Percentiles rank a stretch among this genome's conserved stretches.
These are phyloP conservation scores for Endotricha flammealis DNA, from an alignment of 2,888 invertebrate genomes.

Conservation along the genomic window DNA sequence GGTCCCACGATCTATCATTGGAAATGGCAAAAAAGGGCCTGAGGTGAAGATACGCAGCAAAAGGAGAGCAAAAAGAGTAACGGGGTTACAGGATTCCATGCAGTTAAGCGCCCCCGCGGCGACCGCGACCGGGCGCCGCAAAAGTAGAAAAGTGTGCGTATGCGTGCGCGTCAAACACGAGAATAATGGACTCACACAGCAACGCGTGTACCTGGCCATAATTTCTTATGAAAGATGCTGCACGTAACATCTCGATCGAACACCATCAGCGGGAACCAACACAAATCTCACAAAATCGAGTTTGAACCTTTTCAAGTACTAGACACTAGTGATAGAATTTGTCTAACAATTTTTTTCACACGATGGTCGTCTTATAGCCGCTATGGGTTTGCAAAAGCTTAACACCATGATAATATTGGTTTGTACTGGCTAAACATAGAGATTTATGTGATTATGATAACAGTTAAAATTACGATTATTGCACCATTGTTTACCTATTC, in stretches of 20 bases:
- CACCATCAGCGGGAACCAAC: slow-evolving; percentile 25
- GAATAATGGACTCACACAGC: slow-evolving; percentile 14
- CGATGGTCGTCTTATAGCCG: slow-evolving; percentile 44
- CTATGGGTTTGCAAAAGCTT: slow-evolving; percentile 45
- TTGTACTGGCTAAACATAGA: slow-evolving; percentile 45
- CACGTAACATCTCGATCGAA: slow-evolving; percentile 55
- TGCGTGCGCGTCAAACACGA: slow-evolving; percentile 8
- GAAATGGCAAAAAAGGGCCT: slow-evolving; percentile 35
- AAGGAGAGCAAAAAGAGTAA: slow-evolving; percentile 60
- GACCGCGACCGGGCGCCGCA: slow-evolving; percentile 17
- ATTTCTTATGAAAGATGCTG: slow-evolving; percentile 63
- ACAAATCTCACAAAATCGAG: not conserved
- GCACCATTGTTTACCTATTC: slow-evolving; percentile 44
- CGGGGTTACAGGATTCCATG: slow-evolving; percentile 58
- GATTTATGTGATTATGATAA: slow-evolving; percentile 57
- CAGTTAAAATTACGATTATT: slow-evolving; percentile 45
- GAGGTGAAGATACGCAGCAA: slow-evolving; percentile 53
- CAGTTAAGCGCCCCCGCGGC: slow-evolving; percentile 23
- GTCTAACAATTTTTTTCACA: too few species aligned
- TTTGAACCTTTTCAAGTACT: slow-evolving; percentile 16
- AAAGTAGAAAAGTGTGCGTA: slow-evolving; percentile 19
- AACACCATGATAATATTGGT: slow-evolving; percentile 48
- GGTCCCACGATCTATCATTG: slow-evolving; percentile 32
- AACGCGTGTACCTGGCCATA: slow-evolving; percentile 52
- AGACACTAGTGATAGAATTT: slow-evolving; percentile 22